Conservation (phyloP, 2,888 invertebrate species). For the Antheraea yamamai region DNA sequence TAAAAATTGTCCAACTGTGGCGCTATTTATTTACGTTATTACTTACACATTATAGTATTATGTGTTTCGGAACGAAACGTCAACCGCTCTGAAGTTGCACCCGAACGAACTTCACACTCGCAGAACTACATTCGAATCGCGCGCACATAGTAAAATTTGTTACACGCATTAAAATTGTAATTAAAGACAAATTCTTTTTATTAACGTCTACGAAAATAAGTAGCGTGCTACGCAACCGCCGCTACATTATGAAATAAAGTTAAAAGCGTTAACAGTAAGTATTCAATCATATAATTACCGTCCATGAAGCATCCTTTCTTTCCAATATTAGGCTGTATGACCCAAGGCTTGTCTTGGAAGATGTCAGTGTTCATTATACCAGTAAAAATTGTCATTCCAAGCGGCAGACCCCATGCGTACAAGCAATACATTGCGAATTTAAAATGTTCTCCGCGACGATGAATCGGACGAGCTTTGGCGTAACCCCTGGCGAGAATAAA, state of each 20-base stretch:
- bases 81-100: too few species aligned
- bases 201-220: too few species aligned
- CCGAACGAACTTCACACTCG: too few species aligned
- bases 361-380: conserved; percentile 41
- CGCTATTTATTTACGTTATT: too few species aligned
- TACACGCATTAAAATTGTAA: too few species aligned
- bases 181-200: too few species aligned
- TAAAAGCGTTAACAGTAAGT: background rate
- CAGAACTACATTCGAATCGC: too few species aligned
- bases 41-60: background rate
- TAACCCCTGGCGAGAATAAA: conserved; percentile 53
- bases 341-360: conserved; percentile 52
- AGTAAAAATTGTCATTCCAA: conserved; percentile 50
- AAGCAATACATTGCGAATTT: conserved; percentile 66
- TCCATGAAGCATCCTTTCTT: conserved; percentile 57
- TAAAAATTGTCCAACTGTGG: too few species aligned
- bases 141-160: too few species aligned
- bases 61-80: too few species aligned
- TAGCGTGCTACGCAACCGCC: too few species aligned
- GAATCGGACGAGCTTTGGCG: conserved; percentile 68
- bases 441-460: conserved; percentile 63
- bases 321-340: conserved; percentile 57
- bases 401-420: conserved; percentile 64
- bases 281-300: conserved; percentile 41
- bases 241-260: background rate